Conservation (phyloP, 2,797 vertebrate species). For the Balearica regulorum region DNA sequence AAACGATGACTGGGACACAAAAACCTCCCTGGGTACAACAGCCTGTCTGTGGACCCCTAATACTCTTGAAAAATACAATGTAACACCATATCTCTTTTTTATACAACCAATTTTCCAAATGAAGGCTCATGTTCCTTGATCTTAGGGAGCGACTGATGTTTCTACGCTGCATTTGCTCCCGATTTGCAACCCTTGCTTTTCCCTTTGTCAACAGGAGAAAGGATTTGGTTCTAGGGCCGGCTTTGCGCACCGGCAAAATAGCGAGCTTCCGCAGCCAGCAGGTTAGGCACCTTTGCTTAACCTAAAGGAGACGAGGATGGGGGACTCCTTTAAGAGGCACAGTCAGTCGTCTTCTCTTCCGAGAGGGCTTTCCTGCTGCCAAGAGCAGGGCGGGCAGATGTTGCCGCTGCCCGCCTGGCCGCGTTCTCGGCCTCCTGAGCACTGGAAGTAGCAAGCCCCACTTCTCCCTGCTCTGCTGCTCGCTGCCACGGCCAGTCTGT, state of each 20-base stretch:
- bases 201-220: neutral
- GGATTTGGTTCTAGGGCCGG: neutral
- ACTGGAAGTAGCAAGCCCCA: neutral
- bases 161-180: neutral
- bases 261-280: neutral
- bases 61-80: neutral
- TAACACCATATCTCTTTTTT: neutral
- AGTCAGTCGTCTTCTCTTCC: neutral
- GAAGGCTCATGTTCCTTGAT: neutral
- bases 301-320: neutral
- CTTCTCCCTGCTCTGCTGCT: neutral
- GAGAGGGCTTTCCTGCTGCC: neutral
- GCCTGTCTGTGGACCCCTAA: rapidly evolving
- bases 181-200: neutral
- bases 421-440: neutral
- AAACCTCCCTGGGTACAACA: neutral
- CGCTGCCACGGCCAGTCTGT: neutral
- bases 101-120: neutral
- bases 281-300: neutral
- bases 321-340: neutral
- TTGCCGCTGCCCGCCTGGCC: neutral
- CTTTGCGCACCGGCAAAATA: neutral
- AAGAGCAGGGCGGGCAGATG: neutral
- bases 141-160: neutral
- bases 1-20: neutral